phyloP scores from a whole-genome alignment of 2,888 invertebrate species.

The Trachelus tabidus region DNA sequence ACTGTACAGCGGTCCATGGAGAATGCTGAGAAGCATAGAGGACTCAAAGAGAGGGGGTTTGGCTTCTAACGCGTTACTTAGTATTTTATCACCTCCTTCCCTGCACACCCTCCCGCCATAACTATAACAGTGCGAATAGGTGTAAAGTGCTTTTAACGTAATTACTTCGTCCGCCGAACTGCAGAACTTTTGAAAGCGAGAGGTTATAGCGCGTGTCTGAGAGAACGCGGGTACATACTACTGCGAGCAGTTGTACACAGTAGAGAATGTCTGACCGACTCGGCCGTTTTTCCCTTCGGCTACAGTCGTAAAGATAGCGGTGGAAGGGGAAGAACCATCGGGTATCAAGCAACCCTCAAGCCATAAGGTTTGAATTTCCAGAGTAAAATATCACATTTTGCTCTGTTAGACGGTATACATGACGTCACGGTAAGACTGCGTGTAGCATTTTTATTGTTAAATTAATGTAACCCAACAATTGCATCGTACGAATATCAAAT shows the following conservation, averaged over 20 bases:
- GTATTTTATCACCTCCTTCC: slow-evolving; percentile 27
- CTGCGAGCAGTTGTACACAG: not conserved
- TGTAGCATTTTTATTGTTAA: not conserved
- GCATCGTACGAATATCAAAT: not conserved
- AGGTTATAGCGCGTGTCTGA: slow-evolving; percentile 17
- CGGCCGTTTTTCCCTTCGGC: not conserved
- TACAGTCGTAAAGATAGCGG: not conserved
- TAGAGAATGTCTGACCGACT: not conserved
- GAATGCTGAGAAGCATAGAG: not conserved
- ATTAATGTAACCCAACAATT: not conserved
- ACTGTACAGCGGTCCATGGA: not conserved
- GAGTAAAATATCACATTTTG: no score
- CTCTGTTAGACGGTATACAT: not conserved
- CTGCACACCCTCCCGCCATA: not conserved
- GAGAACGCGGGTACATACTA: not conserved
- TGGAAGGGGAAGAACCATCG: not conserved
- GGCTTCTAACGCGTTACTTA: slow-evolving; percentile 13
- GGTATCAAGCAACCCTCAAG: not conserved
- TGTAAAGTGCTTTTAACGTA: slow-evolving; percentile 56
- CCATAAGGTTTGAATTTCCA: not conserved
- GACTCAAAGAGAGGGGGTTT: not conserved
- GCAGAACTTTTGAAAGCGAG: slow-evolving; percentile 46
- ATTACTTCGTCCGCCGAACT: slow-evolving; percentile 47
- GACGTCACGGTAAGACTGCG: not conserved
- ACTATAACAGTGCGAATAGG: slow-evolving; percentile 34